Conservation (phyloP, 2,113 vertebrate genomes). For the Stigmatopora argus region DNA sequence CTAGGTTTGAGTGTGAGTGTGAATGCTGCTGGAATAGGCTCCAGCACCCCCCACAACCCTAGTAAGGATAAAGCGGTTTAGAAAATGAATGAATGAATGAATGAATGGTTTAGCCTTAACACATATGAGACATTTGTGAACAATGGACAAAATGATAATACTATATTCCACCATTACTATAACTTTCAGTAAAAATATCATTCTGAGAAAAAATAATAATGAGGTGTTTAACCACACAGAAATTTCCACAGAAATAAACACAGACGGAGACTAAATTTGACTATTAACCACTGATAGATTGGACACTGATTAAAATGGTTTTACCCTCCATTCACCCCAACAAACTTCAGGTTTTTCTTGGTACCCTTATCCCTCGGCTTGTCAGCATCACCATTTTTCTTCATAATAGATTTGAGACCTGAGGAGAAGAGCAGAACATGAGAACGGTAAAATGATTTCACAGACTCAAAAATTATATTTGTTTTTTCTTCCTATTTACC, state of each 20-base stretch:
- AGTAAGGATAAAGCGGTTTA: no score
- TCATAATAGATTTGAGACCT: constrained; percentile 99
- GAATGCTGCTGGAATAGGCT: no score
- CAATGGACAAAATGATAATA: no score
- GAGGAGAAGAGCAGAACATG: constrained; percentile 52
- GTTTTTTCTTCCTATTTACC: background rate
- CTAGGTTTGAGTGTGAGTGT: no score
- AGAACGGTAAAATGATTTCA: background rate
- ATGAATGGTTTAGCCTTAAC: background rate
- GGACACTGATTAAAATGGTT: constrained; percentile 34
- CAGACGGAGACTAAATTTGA: constrained; percentile 6
- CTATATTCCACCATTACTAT: no score
- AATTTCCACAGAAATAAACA: background rate
- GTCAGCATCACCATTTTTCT: constrained; percentile 88
- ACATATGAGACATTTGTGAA: constrained; percentile 20
- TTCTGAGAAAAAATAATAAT: background rate
- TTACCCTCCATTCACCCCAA: constrained; percentile 99
- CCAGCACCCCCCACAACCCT: no score
- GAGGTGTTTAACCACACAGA: background rate
- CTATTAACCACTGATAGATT: constrained; percentile 11
- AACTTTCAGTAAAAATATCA: no score
- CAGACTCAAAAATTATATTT: background rate
- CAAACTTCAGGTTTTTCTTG: constrained; percentile 99
- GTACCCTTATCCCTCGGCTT: constrained; percentile 82
- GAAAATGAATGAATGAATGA: no score